These are phyloP conservation scores for Lomographa bimaculata DNA, from an alignment of 2,888 invertebrate genomes.

Conservation along the genomic window DNA sequence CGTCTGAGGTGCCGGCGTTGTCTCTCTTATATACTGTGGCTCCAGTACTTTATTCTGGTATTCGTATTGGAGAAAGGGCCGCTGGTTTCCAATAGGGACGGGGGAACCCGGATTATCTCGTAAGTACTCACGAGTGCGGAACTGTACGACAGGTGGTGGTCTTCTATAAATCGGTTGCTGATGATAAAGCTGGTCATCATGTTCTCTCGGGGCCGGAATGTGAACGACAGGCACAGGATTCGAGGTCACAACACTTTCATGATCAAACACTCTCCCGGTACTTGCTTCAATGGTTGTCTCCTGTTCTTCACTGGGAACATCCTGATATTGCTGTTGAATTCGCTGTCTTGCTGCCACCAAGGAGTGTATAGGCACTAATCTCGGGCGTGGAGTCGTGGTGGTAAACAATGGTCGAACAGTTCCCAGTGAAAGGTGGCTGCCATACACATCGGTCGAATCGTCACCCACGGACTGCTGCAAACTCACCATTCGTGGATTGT, in stretches of 20 bases:
- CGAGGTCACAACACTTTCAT: slow-evolving; percentile 75
- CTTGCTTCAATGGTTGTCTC: slow-evolving; percentile 79
- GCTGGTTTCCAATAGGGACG: slow-evolving; percentile 77
- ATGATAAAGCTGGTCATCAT: slow-evolving; percentile 65
- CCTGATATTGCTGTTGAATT: slow-evolving; percentile 73
- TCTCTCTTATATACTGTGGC: slow-evolving; percentile 66
- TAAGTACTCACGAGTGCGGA: slow-evolving; percentile 74
- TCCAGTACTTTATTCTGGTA: slow-evolving; percentile 77
- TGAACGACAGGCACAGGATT: slow-evolving; percentile 82
- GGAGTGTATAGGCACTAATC: slow-evolving; percentile 79
- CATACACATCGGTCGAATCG: slow-evolving; percentile 88
- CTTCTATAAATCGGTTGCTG: slow-evolving; percentile 68
- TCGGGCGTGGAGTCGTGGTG: slow-evolving; percentile 83
- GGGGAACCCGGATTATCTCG: slow-evolving; percentile 76
- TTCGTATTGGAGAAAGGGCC: slow-evolving; percentile 77
- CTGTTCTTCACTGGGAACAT: slow-evolving; percentile 59
- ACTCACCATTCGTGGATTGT: slow-evolving; percentile 81
- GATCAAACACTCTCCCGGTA: slow-evolving; percentile 77
- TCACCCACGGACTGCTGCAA: slow-evolving; percentile 85
- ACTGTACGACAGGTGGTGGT: slow-evolving; percentile 62
- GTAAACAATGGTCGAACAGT: slow-evolving; percentile 87
- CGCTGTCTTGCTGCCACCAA: slow-evolving; percentile 75
- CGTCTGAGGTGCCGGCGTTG: slow-evolving; percentile 45
- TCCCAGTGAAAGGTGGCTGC: slow-evolving; percentile 85
- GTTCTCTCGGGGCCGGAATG: slow-evolving; percentile 71